Evolutionary conservation across 2,797 vertebrate species (phyloP).

Genomic region (Enoplosus armatus): DNA sequence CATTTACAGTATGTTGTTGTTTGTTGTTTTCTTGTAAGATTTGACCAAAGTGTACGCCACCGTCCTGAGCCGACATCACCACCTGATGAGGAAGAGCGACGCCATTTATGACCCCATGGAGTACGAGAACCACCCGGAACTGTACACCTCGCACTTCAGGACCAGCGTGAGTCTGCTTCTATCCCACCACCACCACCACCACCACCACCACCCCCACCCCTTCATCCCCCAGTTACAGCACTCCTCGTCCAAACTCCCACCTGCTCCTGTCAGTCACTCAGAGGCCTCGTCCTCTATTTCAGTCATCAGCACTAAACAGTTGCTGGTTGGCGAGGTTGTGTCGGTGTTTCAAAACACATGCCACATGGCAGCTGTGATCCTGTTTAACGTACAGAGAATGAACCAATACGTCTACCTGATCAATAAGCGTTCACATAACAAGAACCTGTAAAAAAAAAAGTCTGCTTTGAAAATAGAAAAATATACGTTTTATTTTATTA

Average conservation of each 20-base stretch:
- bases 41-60: conserved; percentile 94
- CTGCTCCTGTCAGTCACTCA: conserved; percentile 29
- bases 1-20: background rate
- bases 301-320: background rate
- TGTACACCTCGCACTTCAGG: conserved; percentile 94
- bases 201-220: background rate
- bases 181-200: background rate
- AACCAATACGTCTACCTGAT: background rate
- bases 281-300: conserved; percentile 22
- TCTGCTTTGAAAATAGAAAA: background rate
- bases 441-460: background rate
- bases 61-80: conserved; percentile 96
- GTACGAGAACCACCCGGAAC: conserved; percentile 93
- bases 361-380: background rate
- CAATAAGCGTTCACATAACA: too few species aligned
- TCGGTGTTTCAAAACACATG: background rate
- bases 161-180: conserved; percentile 87
- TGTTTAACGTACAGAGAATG: background rate
- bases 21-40: conserved; percentile 79
- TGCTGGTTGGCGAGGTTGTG: background rate
- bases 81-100: conserved; percentile 94
- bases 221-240: background rate
- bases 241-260: background rate
- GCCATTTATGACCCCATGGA: conserved; percentile 92
- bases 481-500: too few species aligned